Conservation (phyloP, 1,140 invertebrate species). For the Hesperophylax magnus region DNA sequence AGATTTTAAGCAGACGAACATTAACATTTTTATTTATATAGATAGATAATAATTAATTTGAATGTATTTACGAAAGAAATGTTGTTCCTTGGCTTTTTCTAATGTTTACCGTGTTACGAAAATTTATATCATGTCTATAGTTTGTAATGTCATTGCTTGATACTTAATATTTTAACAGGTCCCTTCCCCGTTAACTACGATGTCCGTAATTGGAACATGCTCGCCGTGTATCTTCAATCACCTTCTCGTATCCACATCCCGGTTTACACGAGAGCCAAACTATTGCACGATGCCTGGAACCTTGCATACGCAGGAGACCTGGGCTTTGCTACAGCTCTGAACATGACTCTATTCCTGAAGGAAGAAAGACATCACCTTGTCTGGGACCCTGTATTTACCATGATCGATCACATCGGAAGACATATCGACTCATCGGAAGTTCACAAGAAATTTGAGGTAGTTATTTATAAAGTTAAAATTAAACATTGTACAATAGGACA, state of each 20-base stretch:
- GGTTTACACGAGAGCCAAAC: constrained; percentile 79
- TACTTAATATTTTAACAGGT: constrained; percentile 64
- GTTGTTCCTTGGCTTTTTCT: too few relatives aligned
- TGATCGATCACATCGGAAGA: constrained; percentile 83
- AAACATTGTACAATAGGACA: not conserved
- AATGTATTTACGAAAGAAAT: too few relatives aligned
- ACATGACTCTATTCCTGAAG: constrained; percentile 82
- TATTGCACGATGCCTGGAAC: constrained; percentile 85
- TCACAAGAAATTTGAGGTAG: constrained; percentile 79
- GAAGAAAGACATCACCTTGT: constrained; percentile 80
- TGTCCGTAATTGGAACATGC: constrained; percentile 81
- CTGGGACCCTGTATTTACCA: constrained; percentile 84
- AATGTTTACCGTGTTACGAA: too few relatives aligned
- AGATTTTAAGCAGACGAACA: too few relatives aligned
- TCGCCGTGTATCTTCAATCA: constrained; percentile 75
- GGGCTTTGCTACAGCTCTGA: constrained; percentile 77
- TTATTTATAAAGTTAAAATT: not conserved
- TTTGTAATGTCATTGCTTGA: too few relatives aligned
- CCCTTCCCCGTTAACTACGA: constrained; percentile 90
- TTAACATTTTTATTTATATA: too few relatives aligned
- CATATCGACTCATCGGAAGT: constrained; percentile 77
- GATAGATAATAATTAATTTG: too few relatives aligned
- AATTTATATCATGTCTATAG: too few relatives aligned
- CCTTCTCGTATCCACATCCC: constrained; percentile 73
- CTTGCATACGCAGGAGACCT: constrained; percentile 83